These are phyloP conservation scores for Cirrhinus mrigala DNA, from an alignment of 2,797 vertebrate genomes.

Conservation along the genomic window DNA sequence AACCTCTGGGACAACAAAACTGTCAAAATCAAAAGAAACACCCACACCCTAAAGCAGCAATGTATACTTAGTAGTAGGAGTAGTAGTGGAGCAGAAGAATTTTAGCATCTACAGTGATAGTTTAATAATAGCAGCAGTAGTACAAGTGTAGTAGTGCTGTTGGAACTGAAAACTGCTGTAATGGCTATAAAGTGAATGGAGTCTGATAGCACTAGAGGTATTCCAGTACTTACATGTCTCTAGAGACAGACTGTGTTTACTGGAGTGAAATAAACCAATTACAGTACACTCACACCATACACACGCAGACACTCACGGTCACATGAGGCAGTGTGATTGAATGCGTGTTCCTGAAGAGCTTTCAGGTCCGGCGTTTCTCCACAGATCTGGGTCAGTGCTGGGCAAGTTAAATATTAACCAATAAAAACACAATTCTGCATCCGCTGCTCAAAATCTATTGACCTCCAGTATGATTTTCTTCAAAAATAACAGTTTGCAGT, in stretches of 20 bases:
- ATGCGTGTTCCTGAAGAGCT: constrained; percentile 71
- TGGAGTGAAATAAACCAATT: constrained; percentile 51
- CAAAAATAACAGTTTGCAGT: not conserved
- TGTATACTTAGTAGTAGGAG: not conserved
- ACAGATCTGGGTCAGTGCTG: constrained; percentile 49
- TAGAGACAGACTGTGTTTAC: constrained; percentile 47
- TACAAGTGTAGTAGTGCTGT: not conserved
- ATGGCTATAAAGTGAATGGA: constrained; percentile 11
- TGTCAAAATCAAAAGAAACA: not conserved
- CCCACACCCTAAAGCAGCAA: not conserved
- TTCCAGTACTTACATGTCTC: constrained; percentile 46
- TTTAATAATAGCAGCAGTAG: constrained; percentile 14
- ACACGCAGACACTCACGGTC: constrained; percentile 67
- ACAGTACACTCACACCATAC: constrained; percentile 26
- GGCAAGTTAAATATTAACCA: constrained; percentile 48
- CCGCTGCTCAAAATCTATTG: not conserved
- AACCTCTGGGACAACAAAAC: not conserved
- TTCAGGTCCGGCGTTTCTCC: constrained; percentile 16
- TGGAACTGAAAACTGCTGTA: constrained; percentile 4
- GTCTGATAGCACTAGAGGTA: constrained; percentile 15
- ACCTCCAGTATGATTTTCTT: not conserved
- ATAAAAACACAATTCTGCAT: constrained; percentile 11
- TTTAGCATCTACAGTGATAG: not conserved
- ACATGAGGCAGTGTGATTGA: constrained; percentile 49
- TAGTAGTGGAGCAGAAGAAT: not conserved